phyloP scores from a whole-genome alignment of 2,113 vertebrate species.

The Stercorarius parasiticus region DNA sequence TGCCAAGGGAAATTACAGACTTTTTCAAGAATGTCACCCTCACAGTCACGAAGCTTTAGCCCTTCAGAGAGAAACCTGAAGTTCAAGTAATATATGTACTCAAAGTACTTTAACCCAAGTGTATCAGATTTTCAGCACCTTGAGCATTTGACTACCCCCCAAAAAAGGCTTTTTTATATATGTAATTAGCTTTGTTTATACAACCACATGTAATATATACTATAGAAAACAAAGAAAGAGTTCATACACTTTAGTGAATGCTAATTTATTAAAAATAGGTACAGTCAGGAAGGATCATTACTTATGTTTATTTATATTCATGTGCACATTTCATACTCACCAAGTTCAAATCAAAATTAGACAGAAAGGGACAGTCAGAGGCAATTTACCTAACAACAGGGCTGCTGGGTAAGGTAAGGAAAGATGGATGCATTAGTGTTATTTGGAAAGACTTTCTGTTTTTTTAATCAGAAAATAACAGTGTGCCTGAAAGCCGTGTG shows the following conservation, averaged over 20 bases:
- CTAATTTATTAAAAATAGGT: background rate
- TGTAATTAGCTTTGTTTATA: background rate
- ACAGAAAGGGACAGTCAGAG: background rate
- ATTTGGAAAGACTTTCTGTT: background rate
- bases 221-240: background rate
- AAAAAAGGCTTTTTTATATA: background rate
- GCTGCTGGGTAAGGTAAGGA: background rate
- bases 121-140: background rate
- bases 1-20: conserved; percentile 66
- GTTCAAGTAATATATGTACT: background rate
- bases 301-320: background rate
- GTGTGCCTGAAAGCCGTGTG: background rate
- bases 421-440: background rate
- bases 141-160: background rate
- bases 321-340: background rate
- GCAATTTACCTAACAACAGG: background rate
- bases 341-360: background rate
- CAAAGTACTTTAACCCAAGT: background rate
- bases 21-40: conserved; percentile 63
- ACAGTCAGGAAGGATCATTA: background rate
- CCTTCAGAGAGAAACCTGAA: conserved; percentile 19
- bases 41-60: background rate
- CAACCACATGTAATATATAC: background rate
- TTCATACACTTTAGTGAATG: background rate
- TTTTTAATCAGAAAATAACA: background rate